Conservation (phyloP, 2,888 invertebrate genomes). For the Leptura quadrifasciata region DNA sequence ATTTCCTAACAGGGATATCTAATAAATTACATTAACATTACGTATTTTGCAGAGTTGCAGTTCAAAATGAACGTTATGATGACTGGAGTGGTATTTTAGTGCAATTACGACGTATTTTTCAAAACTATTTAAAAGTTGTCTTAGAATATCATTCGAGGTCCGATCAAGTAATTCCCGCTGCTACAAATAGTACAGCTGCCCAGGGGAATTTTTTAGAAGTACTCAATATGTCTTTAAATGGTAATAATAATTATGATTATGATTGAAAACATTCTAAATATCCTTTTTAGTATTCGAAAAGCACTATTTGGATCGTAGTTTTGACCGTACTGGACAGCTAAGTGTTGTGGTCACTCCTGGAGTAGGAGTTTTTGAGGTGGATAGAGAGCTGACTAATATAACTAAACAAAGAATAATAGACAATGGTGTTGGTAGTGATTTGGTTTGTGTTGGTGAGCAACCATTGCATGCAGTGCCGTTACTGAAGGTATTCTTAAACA, state of each 20-base stretch:
- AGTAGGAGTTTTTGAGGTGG: slow-evolving; percentile 98
- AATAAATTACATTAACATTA: too few species aligned
- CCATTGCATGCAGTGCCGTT: slow-evolving; percentile 98
- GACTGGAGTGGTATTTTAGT: slow-evolving; percentile 97
- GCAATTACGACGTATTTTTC: slow-evolving; percentile 90
- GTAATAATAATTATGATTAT: slow-evolving; percentile 73
- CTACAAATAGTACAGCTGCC: slow-evolving; percentile 91
- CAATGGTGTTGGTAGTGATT: slow-evolving; percentile 97
- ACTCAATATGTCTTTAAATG: slow-evolving; percentile 98
- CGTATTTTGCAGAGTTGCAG: slow-evolving; percentile 82
- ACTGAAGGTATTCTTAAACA: slow-evolving; percentile 79
- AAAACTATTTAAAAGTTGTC: slow-evolving; percentile 91
- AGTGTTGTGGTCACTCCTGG: slow-evolving; percentile 99
- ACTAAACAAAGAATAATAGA: slow-evolving; percentile 99
- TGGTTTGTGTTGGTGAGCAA: slow-evolving; percentile 99
- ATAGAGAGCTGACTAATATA: slow-evolving; percentile 96
- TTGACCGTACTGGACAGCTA: slow-evolving; percentile 98
- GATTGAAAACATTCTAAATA: background rate
- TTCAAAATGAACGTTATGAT: slow-evolving; percentile 98
- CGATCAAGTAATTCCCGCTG: slow-evolving; percentile 83
- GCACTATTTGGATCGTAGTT: slow-evolving; percentile 97
- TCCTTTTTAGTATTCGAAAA: slow-evolving; percentile 92
- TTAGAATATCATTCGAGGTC: slow-evolving; percentile 90
- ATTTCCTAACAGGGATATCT: too few species aligned
- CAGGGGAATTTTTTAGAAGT: slow-evolving; percentile 99